phyloP scores from a whole-genome alignment of 2,888 invertebrate genomes.

The Oscheius onirici region DNA sequence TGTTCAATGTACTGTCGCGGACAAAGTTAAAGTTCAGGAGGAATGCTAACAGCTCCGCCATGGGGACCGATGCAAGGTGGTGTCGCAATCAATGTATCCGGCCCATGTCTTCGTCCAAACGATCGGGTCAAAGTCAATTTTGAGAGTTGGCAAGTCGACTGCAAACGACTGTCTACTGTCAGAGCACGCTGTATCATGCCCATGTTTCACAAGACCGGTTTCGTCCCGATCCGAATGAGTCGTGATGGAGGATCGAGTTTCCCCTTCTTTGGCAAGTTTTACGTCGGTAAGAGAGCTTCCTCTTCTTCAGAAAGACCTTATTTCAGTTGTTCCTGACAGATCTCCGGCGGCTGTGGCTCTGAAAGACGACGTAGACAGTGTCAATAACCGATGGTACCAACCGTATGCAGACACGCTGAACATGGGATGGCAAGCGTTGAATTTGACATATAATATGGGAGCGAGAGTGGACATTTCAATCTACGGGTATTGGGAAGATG shows the following conservation, averaged over 20 bases:
- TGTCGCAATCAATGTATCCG: slow-evolving; percentile 92
- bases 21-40: slow-evolving; percentile 30
- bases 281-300: slow-evolving; percentile 50
- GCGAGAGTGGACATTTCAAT: slow-evolving; percentile 66
- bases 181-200: slow-evolving; percentile 70
- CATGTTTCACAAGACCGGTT: slow-evolving; percentile 69
- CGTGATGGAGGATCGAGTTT: slow-evolving; percentile 70
- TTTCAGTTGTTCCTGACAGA: slow-evolving; percentile 57
- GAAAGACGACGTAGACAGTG: slow-evolving; percentile 56
- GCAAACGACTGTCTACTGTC: slow-evolving; percentile 54
- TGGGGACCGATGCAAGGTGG: slow-evolving; percentile 97
- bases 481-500: slow-evolving; percentile 70
- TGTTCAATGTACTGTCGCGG: background rate
- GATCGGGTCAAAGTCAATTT: slow-evolving; percentile 78
- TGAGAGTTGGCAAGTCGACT: slow-evolving; percentile 61
- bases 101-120: slow-evolving; percentile 86
- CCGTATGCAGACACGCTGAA: slow-evolving; percentile 54
- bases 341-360: slow-evolving; percentile 55
- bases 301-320: background rate
- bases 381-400: slow-evolving; percentile 58
- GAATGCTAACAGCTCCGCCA: slow-evolving; percentile 80
- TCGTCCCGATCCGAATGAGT: slow-evolving; percentile 65
- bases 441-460: slow-evolving; percentile 67
- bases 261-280: slow-evolving; percentile 68
- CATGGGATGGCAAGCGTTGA: slow-evolving; percentile 58